A percentile compares a stretch with the other conserved stretches of the same genome.
phyloP scores from a whole-genome alignment of 2,113 vertebrate genomes.

The Corythornis madagascariensis region DNA sequence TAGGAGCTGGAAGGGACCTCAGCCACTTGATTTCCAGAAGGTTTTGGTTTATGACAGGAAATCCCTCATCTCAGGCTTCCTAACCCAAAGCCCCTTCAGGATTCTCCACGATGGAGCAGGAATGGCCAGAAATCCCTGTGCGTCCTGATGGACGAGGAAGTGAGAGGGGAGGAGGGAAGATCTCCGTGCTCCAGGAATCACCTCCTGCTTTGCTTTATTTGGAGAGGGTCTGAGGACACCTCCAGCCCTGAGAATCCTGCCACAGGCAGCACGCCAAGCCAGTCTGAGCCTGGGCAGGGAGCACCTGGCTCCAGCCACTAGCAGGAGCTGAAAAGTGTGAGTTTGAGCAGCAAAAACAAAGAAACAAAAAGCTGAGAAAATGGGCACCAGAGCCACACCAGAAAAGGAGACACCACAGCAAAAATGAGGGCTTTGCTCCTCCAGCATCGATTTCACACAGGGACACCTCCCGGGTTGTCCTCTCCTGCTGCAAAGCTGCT shows the following conservation, averaged over 20 bases:
- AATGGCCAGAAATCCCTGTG: background rate
- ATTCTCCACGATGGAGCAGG: rapidly evolving
- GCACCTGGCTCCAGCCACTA: background rate
- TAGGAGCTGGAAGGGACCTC: too few species aligned
- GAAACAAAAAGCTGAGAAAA: background rate
- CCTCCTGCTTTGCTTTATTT: background rate
- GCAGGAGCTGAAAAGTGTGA: background rate
- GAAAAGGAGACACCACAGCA: background rate
- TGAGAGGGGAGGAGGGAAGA: background rate
- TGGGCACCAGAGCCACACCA: background rate
- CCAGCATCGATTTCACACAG: rapidly evolving
- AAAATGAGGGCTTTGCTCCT: background rate
- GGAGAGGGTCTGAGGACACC: rapidly evolving
- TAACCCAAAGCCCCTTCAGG: rapidly evolving
- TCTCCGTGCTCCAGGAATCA: background rate
- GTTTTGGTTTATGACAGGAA: background rate
- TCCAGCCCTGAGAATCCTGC: rapidly evolving
- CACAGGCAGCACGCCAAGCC: rapidly evolving
- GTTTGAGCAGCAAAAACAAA: background rate
- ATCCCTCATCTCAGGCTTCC: background rate
- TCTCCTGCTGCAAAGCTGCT: background rate
- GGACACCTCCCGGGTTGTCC: background rate
- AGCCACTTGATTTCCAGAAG: background rate
- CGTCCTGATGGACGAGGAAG: rapidly evolving
- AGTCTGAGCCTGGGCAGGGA: background rate